phyloP scores from a whole-genome alignment of 2,888 invertebrate species.

The Ariolimax columbianus region DNA sequence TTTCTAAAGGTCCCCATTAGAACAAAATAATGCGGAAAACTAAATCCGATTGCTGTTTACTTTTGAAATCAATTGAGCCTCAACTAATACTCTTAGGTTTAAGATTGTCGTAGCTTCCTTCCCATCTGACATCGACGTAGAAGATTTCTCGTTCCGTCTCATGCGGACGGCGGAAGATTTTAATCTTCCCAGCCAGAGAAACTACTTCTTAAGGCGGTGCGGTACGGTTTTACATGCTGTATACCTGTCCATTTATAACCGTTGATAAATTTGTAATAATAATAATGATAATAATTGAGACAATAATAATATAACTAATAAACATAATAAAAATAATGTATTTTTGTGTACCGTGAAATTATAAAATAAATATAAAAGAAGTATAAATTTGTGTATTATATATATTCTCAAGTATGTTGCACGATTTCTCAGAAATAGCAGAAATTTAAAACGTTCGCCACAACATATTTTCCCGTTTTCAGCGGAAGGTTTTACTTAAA shows the following conservation, averaged over 20 bases:
- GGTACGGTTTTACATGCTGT: neutral
- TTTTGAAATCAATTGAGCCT: constrained; percentile 44
- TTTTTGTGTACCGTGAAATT: no score
- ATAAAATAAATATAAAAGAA: neutral
- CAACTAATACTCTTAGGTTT: constrained; percentile 35
- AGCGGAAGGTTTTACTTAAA: constrained; percentile 31
- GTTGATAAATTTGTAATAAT: neutral
- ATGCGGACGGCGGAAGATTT: constrained; percentile 24
- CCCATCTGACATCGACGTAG: neutral
- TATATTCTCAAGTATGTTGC: neutral
- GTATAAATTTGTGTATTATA: neutral
- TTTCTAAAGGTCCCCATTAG: constrained; percentile 46
- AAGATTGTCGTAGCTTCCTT: constrained; percentile 13
- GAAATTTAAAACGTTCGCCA: neutral
- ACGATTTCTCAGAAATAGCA: neutral
- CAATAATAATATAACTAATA: neutral
- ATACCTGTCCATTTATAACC: neutral
- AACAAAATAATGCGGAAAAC: constrained; percentile 28
- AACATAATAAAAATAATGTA: neutral
- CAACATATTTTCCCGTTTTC: constrained; percentile 17
- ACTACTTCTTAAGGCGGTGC: neutral
- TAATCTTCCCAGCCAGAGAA: constrained; percentile 31
- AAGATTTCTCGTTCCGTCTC: constrained; percentile 33
- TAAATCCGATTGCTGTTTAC: constrained; percentile 47
- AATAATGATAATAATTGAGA: no score